Evolutionary conservation across 2,113 vertebrate genomes (phyloP).

Genomic region (Lamprotornis superbus): DNA sequence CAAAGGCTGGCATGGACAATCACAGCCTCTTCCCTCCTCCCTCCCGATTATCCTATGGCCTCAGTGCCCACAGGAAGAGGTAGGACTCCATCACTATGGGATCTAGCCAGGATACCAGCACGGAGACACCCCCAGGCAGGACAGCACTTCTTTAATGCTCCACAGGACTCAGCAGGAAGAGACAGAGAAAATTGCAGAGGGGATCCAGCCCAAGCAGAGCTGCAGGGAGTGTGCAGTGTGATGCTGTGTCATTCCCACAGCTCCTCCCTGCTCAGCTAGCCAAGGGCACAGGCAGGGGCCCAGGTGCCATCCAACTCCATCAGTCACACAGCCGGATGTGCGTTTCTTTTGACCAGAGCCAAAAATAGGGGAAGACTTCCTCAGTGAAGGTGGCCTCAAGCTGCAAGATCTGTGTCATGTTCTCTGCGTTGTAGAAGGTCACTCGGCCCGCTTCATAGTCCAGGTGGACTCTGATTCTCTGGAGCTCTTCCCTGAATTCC

Average conservation of each 20-base stretch:
- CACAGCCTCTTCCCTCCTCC: neutral
- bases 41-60: fast-evolving
- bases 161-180: neutral
- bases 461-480: constrained; percentile 6
- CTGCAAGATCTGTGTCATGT: neutral
- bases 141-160: constrained; percentile 1
- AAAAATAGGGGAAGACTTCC: constrained; percentile 46
- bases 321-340: neutral
- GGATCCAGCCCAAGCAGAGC: neutral
- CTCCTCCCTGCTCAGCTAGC: neutral
- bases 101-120: neutral
- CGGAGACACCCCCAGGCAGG: neutral
- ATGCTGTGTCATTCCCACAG: fast-evolving
- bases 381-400: neutral
- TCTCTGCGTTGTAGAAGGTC: constrained; percentile 4
- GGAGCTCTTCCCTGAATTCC: neutral
- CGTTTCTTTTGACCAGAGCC: neutral
- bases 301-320: fast-evolving
- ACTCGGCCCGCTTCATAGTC: neutral
- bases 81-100: fast-evolving
- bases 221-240: fast-evolving
- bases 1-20: fast-evolving
- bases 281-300: neutral
- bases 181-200: fast-evolving
- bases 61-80: neutral